phyloP scores from a whole-genome alignment of 2,888 invertebrate genomes.

The Gibbula magus region DNA sequence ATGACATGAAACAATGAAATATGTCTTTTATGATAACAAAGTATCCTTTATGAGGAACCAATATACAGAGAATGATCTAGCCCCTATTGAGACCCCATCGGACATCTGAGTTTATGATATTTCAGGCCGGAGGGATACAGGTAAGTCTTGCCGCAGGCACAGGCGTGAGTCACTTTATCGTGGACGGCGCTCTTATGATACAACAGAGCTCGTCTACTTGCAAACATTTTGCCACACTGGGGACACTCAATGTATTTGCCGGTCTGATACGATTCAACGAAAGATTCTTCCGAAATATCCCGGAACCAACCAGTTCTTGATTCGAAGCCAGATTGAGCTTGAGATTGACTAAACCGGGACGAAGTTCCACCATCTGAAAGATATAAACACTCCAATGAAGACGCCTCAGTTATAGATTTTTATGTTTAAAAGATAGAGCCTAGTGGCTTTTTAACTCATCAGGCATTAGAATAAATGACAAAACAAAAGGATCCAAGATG shows the following conservation, averaged over 20 bases:
- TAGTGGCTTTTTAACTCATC: too few relatives aligned
- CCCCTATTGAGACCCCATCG: not conserved
- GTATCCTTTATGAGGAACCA: too few relatives aligned
- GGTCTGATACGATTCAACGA: not conserved
- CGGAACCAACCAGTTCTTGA: not conserved
- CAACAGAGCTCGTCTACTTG: not conserved
- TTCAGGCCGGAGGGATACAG: not conserved
- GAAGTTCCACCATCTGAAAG: slow-evolving; percentile 3
- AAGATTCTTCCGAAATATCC: not conserved
- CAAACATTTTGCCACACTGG: not conserved
- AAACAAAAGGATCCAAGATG: too few relatives aligned
- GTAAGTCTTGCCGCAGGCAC: not conserved
- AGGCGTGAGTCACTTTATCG: not conserved
- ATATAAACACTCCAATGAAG: not conserved
- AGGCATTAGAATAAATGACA: too few relatives aligned
- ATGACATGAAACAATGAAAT: too few relatives aligned
- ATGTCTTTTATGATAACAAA: too few relatives aligned
- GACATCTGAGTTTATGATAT: not conserved
- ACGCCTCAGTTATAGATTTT: too few relatives aligned
- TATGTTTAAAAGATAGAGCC: too few relatives aligned
- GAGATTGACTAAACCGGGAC: not conserved
- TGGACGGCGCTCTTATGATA: slow-evolving; percentile 4
- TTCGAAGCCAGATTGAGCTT: not conserved
- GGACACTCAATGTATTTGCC: not conserved
- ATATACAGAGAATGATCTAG: too few relatives aligned